These are phyloP conservation scores for Axea sp. DNA, from an alignment of 2,888 invertebrate species.

Conservation along the genomic window DNA sequence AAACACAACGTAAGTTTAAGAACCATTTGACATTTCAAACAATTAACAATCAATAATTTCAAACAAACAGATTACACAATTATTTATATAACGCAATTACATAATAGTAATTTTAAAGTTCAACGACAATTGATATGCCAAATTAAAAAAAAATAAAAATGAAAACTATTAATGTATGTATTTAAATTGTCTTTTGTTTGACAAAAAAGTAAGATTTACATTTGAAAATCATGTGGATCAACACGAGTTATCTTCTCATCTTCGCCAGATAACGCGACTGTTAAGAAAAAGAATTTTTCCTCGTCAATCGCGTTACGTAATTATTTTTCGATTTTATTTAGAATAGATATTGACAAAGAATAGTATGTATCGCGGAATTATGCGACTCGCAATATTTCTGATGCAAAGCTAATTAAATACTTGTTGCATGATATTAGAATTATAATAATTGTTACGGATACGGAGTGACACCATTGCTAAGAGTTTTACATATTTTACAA, in stretches of 20 bases:
- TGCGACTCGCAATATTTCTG: constrained; percentile 36
- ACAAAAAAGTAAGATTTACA: not conserved
- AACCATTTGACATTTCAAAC: constrained; percentile 13
- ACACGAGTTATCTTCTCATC: not conserved
- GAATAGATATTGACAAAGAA: constrained; percentile 46
- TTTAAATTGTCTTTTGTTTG: not conserved
- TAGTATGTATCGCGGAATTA: constrained; percentile 15
- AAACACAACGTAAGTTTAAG: not conserved
- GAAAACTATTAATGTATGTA: not conserved
- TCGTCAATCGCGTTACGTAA: constrained; percentile 34
- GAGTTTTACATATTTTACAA: constrained; percentile 10
- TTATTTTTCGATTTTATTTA: constrained; percentile 40
- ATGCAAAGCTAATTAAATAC: constrained; percentile 58
- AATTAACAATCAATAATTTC: constrained; percentile 1
- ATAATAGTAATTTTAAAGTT: constrained; percentile 14
- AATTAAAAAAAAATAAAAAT: not conserved
- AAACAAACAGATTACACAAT: constrained; percentile 28
- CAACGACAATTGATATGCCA: constrained; percentile 18
- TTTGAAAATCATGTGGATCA: not conserved
- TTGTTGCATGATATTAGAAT: constrained; percentile 55
- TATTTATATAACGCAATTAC: constrained; percentile 25
- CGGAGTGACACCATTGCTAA: constrained; percentile 27
- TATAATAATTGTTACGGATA: constrained; percentile 52
- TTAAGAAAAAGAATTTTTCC: constrained; percentile 19
- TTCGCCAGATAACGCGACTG: not conserved